A percentile compares a stretch with the other conserved stretches of the same genome.
Evolutionary conservation across 1,140 invertebrate genomes (phyloP).

Genomic region (Drosophila miranda): DNA sequence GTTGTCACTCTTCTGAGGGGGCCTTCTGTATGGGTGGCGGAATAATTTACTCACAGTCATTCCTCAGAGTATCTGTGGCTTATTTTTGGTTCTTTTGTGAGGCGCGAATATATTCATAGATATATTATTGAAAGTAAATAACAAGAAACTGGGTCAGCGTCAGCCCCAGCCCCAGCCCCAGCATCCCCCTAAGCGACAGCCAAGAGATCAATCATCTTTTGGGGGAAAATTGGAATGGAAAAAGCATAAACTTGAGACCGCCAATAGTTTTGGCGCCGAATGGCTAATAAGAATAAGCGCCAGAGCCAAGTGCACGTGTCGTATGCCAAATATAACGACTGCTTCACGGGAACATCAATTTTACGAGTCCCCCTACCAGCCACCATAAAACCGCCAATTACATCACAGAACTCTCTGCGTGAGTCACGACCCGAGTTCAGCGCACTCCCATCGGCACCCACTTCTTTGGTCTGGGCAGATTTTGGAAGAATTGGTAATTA

Average conservation of each 20-base stretch:
- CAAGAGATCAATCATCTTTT: constrained; percentile 63
- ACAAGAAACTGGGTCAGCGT: constrained; percentile 59
- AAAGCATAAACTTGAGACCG: constrained; percentile 19
- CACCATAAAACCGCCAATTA: constrained; percentile 51
- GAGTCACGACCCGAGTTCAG: constrained; percentile 54
- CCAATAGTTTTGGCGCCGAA: constrained; percentile 32
- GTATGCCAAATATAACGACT: constrained; percentile 36
- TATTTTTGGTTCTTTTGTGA: constrained; percentile 52
- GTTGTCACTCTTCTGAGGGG: constrained; percentile 49
- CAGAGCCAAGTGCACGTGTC: constrained; percentile 39
- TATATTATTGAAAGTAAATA: constrained; percentile 73
- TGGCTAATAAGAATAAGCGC: constrained; percentile 33
- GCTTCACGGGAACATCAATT: constrained; percentile 19
- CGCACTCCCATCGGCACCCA: constrained; percentile 34
- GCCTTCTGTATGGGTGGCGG: constrained; percentile 40
- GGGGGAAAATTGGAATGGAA: background rate
- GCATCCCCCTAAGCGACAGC: constrained; percentile 12
- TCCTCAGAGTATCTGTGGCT: constrained; percentile 33
- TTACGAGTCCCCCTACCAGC: constrained; percentile 25
- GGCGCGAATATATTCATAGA: constrained; percentile 61
- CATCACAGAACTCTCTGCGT: constrained; percentile 16
- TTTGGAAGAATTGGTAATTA: constrained; percentile 13
- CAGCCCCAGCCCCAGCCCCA: background rate
- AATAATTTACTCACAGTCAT: constrained; percentile 34
- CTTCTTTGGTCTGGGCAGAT: constrained; percentile 3